Base-by-base conservation (phyloP, 2,797 vertebrate genomes). In the Neoniphon sammara region DNA sequence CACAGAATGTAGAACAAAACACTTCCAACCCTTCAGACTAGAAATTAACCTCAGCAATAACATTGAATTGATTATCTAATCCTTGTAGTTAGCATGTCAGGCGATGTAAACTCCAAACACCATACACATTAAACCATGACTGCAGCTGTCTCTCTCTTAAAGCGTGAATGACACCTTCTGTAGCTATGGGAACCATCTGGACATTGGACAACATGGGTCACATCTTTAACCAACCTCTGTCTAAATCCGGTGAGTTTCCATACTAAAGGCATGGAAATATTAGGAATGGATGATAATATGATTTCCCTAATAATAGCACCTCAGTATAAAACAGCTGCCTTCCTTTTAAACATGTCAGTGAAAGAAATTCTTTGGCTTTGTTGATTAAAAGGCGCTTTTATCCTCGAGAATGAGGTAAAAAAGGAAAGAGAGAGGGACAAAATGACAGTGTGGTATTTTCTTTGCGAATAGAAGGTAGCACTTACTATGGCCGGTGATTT, bases 11-110 rank as follows among this genome's bases (percentile, higher is more conserved):
- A n/a, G n/a, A n/a, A n/a, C n/a, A n/a, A n/a, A n/a, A n/a, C 7
- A 39, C 11, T 39, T 39, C 36, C 9, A 11, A 10, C 7, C 5
- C 36, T 10, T 39, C 36, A 65, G 49, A 34, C 36, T 70, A 55
- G 11, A 63, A 53, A 56, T 20, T 15, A n/a, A 54, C 58, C n/a
- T 23, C 9, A 66, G 52, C 66, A 74, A 64, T 72, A 34, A 84
- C 59, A 75, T 8, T 55, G 12, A 17, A 4, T n/a, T 50, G 31
- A 47, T 52, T 59, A 39, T 7, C 10, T 27, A 18, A 78, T 9
- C 31, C 20, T 21, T 59, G 44, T 23, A 60, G 66, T 56, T 47
- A 47, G 50, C 60, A 15, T 0, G 0, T 23, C 14, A 59, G 23
- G 25, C 46, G n/a, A 14, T 7, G 56, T 17, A 31, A 52, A 5